These are phyloP conservation scores for western clawed frog (Xenopus tropicalis) DNA, from an alignment of 2,113 vertebrate genomes.

Conservation along the genomic window UCB_Xtro_10.0 CM004444.2:58458501-58459000, in stretches of 20 bases:
- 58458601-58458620: no score
- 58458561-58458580: no score
- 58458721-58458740: slow-evolving; percentile 22
- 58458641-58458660: no score
- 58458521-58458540: no score
- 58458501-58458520: no score
- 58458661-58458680: no score
- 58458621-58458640: no score
- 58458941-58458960: slow-evolving; percentile 54
- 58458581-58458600: no score
- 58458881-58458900: slow-evolving; percentile 63
- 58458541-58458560: no score
- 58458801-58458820: slow-evolving; percentile 57
- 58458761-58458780: slow-evolving; percentile 43
- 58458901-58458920: slow-evolving; percentile 59
- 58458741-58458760: slow-evolving; percentile 36
- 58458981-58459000: slow-evolving; percentile 59
- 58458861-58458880: slow-evolving; percentile 73
- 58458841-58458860: slow-evolving; percentile 55
- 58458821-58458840: slow-evolving; percentile 58
- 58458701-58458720: not conserved
- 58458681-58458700: no score
- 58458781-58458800: slow-evolving; percentile 40
- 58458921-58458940: slow-evolving; percentile 54
- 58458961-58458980: slow-evolving; percentile 55